Conservation (phyloP, 2,113 vertebrate species). For the Plestiodon gilberti region DNA sequence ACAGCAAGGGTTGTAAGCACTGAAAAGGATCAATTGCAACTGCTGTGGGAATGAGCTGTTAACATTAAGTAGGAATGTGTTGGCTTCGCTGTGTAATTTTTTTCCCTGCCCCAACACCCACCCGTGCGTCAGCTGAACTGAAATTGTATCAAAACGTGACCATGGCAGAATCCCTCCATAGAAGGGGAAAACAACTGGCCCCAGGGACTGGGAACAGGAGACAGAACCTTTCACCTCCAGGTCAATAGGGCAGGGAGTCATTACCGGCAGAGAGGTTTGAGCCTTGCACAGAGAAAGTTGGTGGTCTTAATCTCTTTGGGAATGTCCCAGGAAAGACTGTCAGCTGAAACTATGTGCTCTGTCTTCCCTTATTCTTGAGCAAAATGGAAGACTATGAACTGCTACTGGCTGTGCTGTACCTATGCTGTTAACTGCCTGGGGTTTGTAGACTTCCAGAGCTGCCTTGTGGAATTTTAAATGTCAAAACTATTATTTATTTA, state of each 20-base stretch:
- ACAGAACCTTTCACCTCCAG: constrained; percentile 28
- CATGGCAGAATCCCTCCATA: background rate
- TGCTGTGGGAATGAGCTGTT: background rate
- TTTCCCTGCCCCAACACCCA: background rate
- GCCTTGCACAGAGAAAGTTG: background rate
- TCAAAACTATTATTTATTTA: background rate
- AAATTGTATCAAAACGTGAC: constrained; percentile 23
- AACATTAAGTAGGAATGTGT: constrained; percentile 18
- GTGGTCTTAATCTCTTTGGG: constrained; percentile 23
- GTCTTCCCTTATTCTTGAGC: background rate
- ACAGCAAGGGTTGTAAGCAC: constrained; percentile 4
- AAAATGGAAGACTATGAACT: background rate
- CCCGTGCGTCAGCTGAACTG: background rate
- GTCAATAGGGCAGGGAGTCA: constrained; percentile 17
- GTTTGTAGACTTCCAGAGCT: background rate
- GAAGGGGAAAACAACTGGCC: background rate
- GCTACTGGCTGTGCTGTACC: background rate
- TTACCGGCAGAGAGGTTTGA: constrained; percentile 1
- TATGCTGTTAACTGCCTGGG: background rate
- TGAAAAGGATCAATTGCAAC: constrained; percentile 2
- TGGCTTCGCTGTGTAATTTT: constrained; percentile 2
- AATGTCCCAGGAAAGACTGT: background rate
- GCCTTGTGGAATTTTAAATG: background rate
- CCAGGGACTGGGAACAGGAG: constrained; percentile 19
- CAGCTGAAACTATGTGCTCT: background rate